These are phyloP conservation scores for Dendroctonus valens DNA, from an alignment of 1,140 invertebrate genomes.

Conservation along the genomic window DNA sequence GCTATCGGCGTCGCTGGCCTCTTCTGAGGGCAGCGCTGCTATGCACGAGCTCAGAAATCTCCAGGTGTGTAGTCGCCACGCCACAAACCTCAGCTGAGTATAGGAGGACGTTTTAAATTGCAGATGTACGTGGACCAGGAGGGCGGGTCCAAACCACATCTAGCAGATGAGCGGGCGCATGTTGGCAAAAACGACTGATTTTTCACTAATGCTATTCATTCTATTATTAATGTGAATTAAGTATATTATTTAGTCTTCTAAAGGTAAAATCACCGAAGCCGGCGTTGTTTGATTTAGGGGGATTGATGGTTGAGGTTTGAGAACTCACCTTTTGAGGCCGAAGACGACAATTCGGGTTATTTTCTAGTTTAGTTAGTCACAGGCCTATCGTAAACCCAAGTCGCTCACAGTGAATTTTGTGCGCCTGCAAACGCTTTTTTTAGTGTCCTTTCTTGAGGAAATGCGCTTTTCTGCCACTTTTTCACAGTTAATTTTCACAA, in stretches of 20 bases:
- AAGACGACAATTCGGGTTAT: too few species aligned
- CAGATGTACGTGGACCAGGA: conserved; percentile 37
- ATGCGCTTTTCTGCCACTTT: too few species aligned
- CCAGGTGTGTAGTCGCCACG: conserved; percentile 43
- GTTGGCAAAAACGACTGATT: conserved; percentile 37
- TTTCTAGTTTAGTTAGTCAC: too few species aligned
- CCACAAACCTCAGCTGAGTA: neutral
- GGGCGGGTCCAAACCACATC: conserved; percentile 22
- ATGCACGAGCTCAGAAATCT: conserved; percentile 53
- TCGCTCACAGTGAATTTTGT: too few species aligned
- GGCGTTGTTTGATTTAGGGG: too few species aligned
- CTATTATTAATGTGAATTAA: conserved; percentile 12
- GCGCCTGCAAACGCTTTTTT: too few species aligned
- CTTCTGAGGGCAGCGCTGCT: conserved; percentile 55
- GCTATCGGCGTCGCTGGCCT: conserved; percentile 56
- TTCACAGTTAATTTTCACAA: too few species aligned
- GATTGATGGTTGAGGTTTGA: too few species aligned
- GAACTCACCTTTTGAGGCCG: too few species aligned
- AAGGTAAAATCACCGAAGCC: conserved; percentile 8
- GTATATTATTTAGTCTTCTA: conserved; percentile 23
- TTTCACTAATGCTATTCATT: conserved; percentile 28
- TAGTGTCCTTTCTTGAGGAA: too few species aligned
- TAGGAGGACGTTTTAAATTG: neutral
- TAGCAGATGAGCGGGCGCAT: conserved; percentile 2
- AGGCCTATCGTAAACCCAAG: too few species aligned